Evolutionary conservation across 2,888 invertebrate species (phyloP).

Genomic region (Cosmopolites sordidus): DNA sequence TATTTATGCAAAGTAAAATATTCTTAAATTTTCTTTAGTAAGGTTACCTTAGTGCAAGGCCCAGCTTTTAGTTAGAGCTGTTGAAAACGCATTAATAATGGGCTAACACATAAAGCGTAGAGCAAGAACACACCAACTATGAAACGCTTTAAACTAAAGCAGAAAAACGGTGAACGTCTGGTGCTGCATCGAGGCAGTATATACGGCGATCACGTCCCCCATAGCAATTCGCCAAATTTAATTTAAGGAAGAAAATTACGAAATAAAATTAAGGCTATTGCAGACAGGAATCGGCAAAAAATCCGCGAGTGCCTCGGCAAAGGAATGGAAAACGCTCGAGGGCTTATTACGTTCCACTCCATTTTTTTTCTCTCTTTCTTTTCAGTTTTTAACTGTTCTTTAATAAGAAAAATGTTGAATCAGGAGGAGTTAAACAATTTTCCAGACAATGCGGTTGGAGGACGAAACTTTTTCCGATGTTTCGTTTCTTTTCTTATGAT

Average conservation of each 20-base stretch:
- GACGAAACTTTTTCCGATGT: no score
- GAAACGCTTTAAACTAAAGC: background rate
- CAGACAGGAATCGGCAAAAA: constrained; percentile 15
- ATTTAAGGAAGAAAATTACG: constrained; percentile 32
- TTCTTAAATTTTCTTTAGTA: no score
- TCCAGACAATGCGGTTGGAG: no score
- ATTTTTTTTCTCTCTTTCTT: constrained; percentile 9
- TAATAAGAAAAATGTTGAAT: constrained; percentile 10
- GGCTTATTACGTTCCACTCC: constrained; percentile 10
- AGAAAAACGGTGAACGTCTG: constrained; percentile 14
- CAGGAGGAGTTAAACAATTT: background rate
- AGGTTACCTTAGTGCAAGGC: no score
- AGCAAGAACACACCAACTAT: no score
- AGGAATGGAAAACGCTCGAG: constrained; percentile 19
- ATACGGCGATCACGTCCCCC: constrained; percentile 29
- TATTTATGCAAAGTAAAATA: no score
- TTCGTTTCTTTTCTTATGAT: no score
- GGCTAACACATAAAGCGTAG: no score
- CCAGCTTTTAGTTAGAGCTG: no score
- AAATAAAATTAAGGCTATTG: constrained; percentile 27
- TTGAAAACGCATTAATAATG: no score
- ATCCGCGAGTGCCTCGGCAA: constrained; percentile 7
- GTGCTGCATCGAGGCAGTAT: constrained; percentile 10
- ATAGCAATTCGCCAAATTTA: constrained; percentile 35
- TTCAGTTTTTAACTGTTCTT: constrained; percentile 12